Conservation (phyloP, 1,140 invertebrate species). For the Himalopsyche phryganea region DNA sequence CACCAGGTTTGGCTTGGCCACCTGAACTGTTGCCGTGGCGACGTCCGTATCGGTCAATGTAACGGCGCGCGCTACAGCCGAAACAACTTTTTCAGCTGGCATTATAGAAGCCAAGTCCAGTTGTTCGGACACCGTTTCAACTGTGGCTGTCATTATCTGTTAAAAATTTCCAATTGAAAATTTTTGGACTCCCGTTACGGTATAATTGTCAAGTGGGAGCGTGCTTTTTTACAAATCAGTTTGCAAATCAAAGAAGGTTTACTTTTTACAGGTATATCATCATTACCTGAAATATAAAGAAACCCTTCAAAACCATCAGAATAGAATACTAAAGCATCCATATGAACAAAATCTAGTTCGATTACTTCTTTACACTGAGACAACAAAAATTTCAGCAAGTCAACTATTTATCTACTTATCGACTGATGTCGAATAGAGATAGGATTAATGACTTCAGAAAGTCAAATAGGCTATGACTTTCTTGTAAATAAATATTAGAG, state of each 20-base stretch:
- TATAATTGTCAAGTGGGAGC: not conserved
- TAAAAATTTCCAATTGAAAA: constrained; percentile 5
- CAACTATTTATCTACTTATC: too few relatives aligned
- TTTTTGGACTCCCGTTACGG: not conserved
- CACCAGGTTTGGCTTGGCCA: constrained; percentile 64
- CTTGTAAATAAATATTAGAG: too few relatives aligned
- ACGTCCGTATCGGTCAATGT: constrained; percentile 87
- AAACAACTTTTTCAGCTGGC: constrained; percentile 74
- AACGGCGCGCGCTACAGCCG: constrained; percentile 78
- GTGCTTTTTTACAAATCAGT: constrained; percentile 8
- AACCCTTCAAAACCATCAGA: too few relatives aligned
- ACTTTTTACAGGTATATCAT: too few relatives aligned
- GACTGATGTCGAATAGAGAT: too few relatives aligned
- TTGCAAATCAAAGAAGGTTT: constrained; percentile 19
- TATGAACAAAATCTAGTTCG: too few relatives aligned
- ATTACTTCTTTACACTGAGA: too few relatives aligned
- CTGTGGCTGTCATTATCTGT: constrained; percentile 89
- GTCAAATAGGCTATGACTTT: too few relatives aligned
- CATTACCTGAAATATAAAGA: too few relatives aligned
- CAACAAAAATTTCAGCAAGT: too few relatives aligned
- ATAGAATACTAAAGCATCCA: too few relatives aligned
- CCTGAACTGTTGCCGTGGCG: constrained; percentile 61
- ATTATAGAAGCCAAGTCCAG: constrained; percentile 79
- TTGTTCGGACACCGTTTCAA: constrained; percentile 88
- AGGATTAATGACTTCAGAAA: too few relatives aligned